Conservation (phyloP, 2,888 invertebrate species). For the Leptodirus hochenwartii region DNA sequence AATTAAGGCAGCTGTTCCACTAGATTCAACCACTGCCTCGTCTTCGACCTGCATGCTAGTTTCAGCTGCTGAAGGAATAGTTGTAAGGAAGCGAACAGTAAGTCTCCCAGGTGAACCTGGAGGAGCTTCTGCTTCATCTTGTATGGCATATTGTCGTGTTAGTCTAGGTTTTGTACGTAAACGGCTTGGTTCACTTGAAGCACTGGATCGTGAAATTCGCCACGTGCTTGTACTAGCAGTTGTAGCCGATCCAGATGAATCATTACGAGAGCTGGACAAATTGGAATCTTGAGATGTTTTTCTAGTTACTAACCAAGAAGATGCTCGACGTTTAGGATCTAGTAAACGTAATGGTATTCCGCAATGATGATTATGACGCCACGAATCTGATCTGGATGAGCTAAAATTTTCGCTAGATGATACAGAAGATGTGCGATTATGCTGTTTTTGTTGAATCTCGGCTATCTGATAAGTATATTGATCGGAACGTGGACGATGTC, state of each 20-base stretch:
- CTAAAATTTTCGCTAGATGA: conserved; percentile 83
- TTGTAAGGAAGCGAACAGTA: conserved; percentile 42
- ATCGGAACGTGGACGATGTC: conserved; percentile 32
- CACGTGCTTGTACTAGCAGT: conserved; percentile 83
- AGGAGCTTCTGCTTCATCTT: conserved; percentile 52
- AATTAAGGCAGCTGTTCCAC: no score
- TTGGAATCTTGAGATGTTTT: conserved; percentile 88
- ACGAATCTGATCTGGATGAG: conserved; percentile 73
- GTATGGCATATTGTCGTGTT: conserved; percentile 63
- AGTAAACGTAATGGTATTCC: conserved; percentile 56
- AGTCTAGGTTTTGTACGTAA: conserved; percentile 47
- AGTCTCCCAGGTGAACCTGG: conserved; percentile 35
- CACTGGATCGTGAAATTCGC: conserved; percentile 72
- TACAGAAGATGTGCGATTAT: conserved; percentile 62
- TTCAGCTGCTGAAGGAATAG: conserved; percentile 57
- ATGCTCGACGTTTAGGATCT: conserved; percentile 62
- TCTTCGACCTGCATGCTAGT: conserved; percentile 50
- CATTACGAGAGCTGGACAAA: conserved; percentile 75
- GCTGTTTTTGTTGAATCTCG: conserved; percentile 56
- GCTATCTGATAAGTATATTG: conserved; percentile 60
- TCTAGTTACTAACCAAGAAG: conserved; percentile 78
- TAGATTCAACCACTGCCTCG: conserved; percentile 28
- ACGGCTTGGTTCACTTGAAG: conserved; percentile 34
- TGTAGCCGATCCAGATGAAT: conserved; percentile 76
- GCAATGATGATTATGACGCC: conserved; percentile 58